Evolutionary conservation across 2,797 vertebrate genomes (phyloP).

Genomic region (Scolopax rusticola): DNA sequence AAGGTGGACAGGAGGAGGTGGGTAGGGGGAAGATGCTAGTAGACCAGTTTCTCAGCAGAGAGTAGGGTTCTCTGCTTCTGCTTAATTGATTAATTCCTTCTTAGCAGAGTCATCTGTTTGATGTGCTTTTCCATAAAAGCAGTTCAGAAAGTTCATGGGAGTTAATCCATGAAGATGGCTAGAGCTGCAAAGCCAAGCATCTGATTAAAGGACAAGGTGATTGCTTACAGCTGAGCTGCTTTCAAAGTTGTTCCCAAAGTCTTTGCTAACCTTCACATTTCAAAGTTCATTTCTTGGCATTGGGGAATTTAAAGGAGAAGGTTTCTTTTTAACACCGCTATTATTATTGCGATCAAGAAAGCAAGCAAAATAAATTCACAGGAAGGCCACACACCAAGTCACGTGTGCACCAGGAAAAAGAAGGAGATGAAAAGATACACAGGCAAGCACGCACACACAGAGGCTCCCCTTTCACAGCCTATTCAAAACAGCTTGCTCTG

Average conservation of each 20-base stretch:
- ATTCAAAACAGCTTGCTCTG: neutral
- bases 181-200: slow-evolving; percentile 65
- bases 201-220: slow-evolving; percentile 68
- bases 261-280: slow-evolving; percentile 66
- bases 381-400: neutral
- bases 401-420: fast-evolving
- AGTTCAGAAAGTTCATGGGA: slow-evolving; percentile 67
- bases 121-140: slow-evolving; percentile 70
- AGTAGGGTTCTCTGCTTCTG: slow-evolving; percentile 27
- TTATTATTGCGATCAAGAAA: slow-evolving; percentile 30
- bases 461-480: neutral
- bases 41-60: slow-evolving; percentile 38
- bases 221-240: slow-evolving; percentile 54
- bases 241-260: slow-evolving; percentile 64
- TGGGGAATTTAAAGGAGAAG: slow-evolving; percentile 58
- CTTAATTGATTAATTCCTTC: slow-evolving; percentile 78
- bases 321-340: neutral
- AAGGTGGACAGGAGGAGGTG: neutral
- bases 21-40: neutral
- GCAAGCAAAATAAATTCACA: neutral
- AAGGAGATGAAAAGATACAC: neutral
- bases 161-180: slow-evolving; percentile 73
- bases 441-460: neutral
- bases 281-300: slow-evolving; percentile 35
- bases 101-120: slow-evolving; percentile 67